Conservation (phyloP, 2,797 vertebrate species). For the Tangara arthus region DNA sequence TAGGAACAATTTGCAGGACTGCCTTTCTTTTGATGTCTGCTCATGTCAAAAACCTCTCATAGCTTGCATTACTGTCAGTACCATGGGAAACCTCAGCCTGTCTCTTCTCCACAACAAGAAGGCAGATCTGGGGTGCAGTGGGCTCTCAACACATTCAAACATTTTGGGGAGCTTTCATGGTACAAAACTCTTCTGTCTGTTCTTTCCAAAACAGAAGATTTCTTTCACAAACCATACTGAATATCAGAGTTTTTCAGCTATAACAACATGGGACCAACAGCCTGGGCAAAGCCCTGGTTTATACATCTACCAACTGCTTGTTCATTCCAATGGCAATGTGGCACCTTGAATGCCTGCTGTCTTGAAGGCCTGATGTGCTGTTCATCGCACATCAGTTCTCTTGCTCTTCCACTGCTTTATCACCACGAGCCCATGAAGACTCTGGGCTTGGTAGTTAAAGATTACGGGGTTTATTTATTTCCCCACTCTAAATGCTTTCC, state of each 20-base stretch:
- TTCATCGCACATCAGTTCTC: neutral
- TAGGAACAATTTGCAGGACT: neutral
- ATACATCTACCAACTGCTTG: neutral
- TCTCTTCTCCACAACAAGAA: neutral
- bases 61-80: neutral
- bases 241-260: neutral
- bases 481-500: neutral
- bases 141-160: neutral
- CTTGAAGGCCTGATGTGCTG: neutral
- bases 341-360: neutral
- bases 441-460: neutral
- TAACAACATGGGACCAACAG: neutral
- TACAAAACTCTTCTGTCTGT: neutral
- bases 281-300: neutral
- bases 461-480: neutral
- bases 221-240: neutral
- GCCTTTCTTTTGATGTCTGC: neutral
- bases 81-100: neutral
- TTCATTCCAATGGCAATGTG: fast-evolving
- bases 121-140: neutral
- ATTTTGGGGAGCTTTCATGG: neutral
- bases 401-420: neutral
- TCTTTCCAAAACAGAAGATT: neutral
- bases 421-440: neutral
- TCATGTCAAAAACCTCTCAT: neutral